phyloP scores from a whole-genome alignment of 2,113 vertebrate species.

The Struthio camelus region DNA sequence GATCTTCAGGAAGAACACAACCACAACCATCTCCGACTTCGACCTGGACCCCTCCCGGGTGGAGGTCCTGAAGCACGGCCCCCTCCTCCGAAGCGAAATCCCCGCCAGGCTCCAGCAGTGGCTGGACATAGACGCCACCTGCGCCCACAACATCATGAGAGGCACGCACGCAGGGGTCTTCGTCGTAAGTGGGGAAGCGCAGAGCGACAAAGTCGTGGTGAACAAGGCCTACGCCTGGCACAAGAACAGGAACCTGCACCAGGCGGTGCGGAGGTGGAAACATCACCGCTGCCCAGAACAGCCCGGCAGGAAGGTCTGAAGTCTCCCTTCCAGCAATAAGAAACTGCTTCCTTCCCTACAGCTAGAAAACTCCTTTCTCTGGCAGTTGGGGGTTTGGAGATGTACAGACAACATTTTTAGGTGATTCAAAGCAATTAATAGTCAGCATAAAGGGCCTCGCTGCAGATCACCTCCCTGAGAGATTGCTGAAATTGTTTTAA shows the following conservation, averaged over 20 bases:
- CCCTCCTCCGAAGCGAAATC: constrained; percentile 77
- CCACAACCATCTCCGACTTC: constrained; percentile 75
- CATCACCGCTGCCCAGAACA: constrained; percentile 78
- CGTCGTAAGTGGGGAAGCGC: constrained; percentile 77
- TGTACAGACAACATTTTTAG: neutral
- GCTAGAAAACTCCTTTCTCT: constrained; percentile 38
- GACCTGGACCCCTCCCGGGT: constrained; percentile 75
- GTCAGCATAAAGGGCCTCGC: neutral
- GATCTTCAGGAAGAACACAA: constrained; percentile 75
- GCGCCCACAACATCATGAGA: constrained; percentile 82
- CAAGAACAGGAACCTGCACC: constrained; percentile 79
- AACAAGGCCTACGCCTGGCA: constrained; percentile 83
- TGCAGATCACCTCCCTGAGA: neutral
- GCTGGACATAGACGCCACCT: constrained; percentile 84
- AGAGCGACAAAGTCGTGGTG: constrained; percentile 78
- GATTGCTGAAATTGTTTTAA: neutral
- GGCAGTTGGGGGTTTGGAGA: constrained; percentile 10
- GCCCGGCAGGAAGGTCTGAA: neutral
- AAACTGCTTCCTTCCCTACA: constrained; percentile 18
- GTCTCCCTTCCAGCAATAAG: neutral
- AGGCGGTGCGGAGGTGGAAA: constrained; percentile 79
- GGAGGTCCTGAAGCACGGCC: constrained; percentile 83
- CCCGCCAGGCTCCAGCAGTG: constrained; percentile 76
- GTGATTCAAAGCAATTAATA: neutral
- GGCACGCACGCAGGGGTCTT: constrained; percentile 76